Percentiles rank a stretch among this genome's conserved stretches.
These are phyloP conservation scores for Otolemur crassicaudatus DNA, from an alignment of 2,797 vertebrate species.

Conservation along the genomic window DNA sequence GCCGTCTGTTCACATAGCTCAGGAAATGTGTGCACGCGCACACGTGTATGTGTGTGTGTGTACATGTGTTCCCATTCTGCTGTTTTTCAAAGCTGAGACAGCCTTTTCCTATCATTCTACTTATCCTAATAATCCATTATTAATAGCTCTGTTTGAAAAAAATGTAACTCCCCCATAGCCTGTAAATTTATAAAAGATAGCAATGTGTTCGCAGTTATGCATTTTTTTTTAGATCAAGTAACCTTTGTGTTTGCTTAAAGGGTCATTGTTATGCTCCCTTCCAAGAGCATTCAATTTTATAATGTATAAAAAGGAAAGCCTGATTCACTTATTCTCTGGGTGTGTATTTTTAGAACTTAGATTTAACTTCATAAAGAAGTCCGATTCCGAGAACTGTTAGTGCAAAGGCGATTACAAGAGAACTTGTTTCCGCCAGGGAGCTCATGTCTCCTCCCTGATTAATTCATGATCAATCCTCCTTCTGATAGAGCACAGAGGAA, in stretches of 20 bases:
- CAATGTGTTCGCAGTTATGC: background rate
- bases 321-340: background rate
- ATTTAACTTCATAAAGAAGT: constrained; percentile 49
- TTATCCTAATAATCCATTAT: background rate
- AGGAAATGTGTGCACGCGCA: background rate
- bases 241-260: background rate
- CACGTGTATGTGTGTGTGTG: background rate
- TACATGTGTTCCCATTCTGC: background rate
- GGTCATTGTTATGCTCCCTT: background rate
- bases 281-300: background rate
- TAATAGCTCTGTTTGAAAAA: background rate
- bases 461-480: background rate
- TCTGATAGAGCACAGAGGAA: background rate
- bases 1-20: background rate
- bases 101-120: background rate
- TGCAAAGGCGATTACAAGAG: background rate
- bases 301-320: background rate
- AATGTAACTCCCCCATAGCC: background rate
- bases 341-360: background rate
- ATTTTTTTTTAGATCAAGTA: background rate
- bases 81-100: background rate
- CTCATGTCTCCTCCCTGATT: background rate
- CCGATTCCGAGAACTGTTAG: background rate
- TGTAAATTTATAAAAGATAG: background rate
- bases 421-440: background rate